Conservation (phyloP, 2,888 invertebrate species). For the Epirrhoe tristata region DNA sequence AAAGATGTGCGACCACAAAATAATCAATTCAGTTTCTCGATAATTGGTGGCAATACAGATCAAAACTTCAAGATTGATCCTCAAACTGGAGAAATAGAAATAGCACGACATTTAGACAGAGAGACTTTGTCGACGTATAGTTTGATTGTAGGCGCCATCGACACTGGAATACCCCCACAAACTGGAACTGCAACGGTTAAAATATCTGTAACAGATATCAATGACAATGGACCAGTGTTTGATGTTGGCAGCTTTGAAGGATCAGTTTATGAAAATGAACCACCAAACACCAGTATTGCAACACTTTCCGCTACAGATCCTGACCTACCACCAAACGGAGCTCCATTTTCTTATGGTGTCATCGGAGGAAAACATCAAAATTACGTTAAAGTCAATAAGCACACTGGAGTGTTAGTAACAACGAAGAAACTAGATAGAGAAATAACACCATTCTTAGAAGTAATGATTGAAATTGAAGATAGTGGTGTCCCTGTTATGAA, state of each 20-base stretch:
- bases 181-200: conserved; percentile 95
- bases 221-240: conserved; percentile 96
- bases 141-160: conserved; percentile 93
- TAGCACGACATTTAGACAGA: conserved; percentile 90
- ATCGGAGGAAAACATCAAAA: conserved; percentile 92
- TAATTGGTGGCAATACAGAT: conserved; percentile 92
- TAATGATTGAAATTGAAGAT: conserved; percentile 94
- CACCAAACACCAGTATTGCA: conserved; percentile 92
- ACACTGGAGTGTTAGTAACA: conserved; percentile 92
- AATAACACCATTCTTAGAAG: conserved; percentile 89
- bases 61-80: conserved; percentile 96
- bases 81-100: conserved; percentile 93
- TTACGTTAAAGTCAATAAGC: conserved; percentile 91
- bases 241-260: conserved; percentile 89
- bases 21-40: conserved; percentile 96
- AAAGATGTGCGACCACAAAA: conserved; percentile 96
- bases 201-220: conserved; percentile 93
- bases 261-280: conserved; percentile 94
- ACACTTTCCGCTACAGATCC: conserved; percentile 95
- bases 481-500: conserved; percentile 93
- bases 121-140: conserved; percentile 91
- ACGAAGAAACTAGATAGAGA: conserved; percentile 94
- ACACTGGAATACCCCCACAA: conserved; percentile 95
- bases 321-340: conserved; percentile 95
- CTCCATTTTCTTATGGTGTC: conserved; percentile 93